Evolutionary conservation across 2,113 vertebrate species (phyloP).

Genomic region (Columba janthina): DNA sequence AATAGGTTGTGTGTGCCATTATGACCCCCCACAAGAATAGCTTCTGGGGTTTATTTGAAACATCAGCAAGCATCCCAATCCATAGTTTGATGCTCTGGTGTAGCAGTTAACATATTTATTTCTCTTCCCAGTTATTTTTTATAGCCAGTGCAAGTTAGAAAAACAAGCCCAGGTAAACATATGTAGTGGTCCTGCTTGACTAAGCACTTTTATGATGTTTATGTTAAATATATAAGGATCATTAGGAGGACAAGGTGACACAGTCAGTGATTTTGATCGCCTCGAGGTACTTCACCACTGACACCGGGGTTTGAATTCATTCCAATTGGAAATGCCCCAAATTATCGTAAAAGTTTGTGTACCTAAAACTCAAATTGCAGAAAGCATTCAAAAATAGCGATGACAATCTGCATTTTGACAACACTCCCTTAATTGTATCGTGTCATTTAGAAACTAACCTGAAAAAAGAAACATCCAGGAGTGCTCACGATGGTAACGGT

Average conservation of each 20-base stretch:
- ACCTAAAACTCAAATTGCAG: conserved; percentile 2
- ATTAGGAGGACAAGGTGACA: conserved; percentile 78
- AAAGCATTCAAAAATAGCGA: background rate
- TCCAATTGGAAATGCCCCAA: conserved; percentile 62
- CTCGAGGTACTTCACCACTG: conserved; percentile 69
- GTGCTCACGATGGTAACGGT: background rate
- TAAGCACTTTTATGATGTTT: conserved; percentile 74
- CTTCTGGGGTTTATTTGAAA: conserved; percentile 50
- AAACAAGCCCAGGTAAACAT: conserved; percentile 70
- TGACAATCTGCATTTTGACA: background rate
- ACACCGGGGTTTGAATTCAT: conserved; percentile 68
- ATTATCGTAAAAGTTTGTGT: conserved; percentile 16
- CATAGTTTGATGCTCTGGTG: conserved; percentile 3
- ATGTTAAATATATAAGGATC: conserved; percentile 73
- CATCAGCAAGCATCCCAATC: conserved; percentile 31
- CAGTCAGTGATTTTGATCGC: conserved; percentile 67
- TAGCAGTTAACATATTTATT: background rate
- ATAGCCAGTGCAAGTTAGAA: conserved; percentile 45
- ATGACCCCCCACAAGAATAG: conserved; percentile 14
- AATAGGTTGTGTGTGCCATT: conserved; percentile 44
- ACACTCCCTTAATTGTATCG: background rate
- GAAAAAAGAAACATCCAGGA: background rate
- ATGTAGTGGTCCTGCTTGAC: conserved; percentile 74
- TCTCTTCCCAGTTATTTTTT: conserved; percentile 22
- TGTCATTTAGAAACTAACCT: background rate